A percentile compares a stretch with the other conserved stretches of the same genome.
Evolutionary conservation across 2,113 vertebrate species (phyloP).

Genomic region (Campylomormyrus numenius): DNA sequence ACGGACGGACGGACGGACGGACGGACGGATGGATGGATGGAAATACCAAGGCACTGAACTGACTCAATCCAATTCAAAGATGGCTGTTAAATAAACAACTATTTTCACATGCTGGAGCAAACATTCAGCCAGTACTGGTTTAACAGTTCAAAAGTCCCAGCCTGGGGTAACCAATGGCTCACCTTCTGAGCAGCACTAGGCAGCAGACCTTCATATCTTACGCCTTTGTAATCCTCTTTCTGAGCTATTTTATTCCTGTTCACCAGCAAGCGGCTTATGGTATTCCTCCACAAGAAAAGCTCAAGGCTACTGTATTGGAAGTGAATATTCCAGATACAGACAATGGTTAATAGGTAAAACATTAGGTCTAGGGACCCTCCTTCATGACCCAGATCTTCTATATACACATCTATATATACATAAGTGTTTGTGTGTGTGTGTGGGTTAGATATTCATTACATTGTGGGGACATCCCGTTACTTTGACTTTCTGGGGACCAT

Average conservation of each 20-base stretch:
- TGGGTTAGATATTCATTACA: no score
- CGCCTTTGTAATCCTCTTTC: conserved; percentile 11
- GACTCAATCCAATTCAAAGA: not conserved
- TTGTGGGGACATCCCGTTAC: no score
- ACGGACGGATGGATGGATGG: not conserved
- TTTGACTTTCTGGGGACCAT: no score
- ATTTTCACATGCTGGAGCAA: not conserved
- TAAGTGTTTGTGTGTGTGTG: not conserved
- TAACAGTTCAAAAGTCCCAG: not conserved
- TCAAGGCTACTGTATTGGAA: not conserved
- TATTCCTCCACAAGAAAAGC: not conserved
- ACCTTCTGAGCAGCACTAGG: not conserved
- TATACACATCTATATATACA: not conserved
- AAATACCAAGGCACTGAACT: not conserved
- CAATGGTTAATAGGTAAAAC: not conserved
- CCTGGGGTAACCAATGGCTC: not conserved
- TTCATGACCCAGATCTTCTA: not conserved
- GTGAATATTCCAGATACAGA: not conserved
- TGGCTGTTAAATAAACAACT: not conserved
- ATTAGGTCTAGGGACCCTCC: not conserved
- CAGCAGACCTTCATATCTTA: not conserved
- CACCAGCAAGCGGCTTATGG: not conserved
- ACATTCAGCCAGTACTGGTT: not conserved
- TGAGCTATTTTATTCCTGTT: conserved; percentile 12
- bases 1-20: not conserved